Evolutionary conservation across 2,797 vertebrate species (phyloP), one percentile per base, ranked within the genome.

Genomic region (Coracias cyanogaster): DNA sequence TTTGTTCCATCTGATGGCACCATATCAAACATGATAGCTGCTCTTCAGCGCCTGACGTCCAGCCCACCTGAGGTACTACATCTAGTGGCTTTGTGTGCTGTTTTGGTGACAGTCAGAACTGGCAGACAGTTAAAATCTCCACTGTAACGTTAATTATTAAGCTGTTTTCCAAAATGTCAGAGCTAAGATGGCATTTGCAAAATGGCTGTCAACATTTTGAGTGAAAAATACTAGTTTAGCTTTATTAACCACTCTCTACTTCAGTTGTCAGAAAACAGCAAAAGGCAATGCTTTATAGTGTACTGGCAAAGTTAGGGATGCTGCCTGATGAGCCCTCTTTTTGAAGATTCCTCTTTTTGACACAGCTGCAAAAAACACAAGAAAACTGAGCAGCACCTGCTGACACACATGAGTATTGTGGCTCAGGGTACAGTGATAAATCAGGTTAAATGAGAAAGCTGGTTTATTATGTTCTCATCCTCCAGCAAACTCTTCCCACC

Each of bases 381-480:
- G 57, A 48, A 78, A 94, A 65, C 58, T 20, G 41, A 94, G 79
- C 88, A 84, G 81, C 77, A 48, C 82, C 95, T 82, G 89, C 86
- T 95, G 90, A 78, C 49, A 69, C 7, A n/a, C 49, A 45, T 0
- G 21, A 87, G 71, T 26, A 20, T 3, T 37, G 72, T 71, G 52
- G 76, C 82, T 94, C 60, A 57, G 87, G 76, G 67, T 79, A 74
- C 15, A 35, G 89, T 0, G n/a, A 91, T 91, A 95, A 93, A 94
- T 88, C 82, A 85, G 65, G 69, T 91, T 86, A 90, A 90, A 95
- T 65, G 69, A 83, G 72, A 93, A 94, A 90, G 65, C 52, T 81
- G 69, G 20, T 94, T 97, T 94, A 94, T 80, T 39, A 91, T 78
- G 57, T 85, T 82, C 85, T 85, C 90, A 90, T 86, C 72, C 67